A percentile compares a stretch with the other conserved stretches of the same genome.
Conservation (phyloP, 2,797 vertebrate species). For the Tokudaia muenninki region DNA sequence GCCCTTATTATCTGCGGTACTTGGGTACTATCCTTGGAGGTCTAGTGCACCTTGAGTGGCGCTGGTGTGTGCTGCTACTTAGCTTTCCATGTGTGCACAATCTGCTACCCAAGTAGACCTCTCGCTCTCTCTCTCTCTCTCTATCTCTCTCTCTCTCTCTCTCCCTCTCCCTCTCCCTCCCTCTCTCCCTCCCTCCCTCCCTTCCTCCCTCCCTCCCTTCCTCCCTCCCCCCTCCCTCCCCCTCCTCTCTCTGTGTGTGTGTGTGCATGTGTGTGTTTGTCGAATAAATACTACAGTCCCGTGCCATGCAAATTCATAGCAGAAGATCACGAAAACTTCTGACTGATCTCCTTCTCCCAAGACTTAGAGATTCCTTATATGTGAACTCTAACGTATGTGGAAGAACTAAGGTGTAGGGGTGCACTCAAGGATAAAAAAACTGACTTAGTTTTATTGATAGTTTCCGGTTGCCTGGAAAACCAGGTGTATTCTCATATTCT, state of each 20-base stretch:
- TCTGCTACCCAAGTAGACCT: constrained; percentile 23
- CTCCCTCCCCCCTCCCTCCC: too few relatives aligned
- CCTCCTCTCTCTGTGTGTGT: not conserved
- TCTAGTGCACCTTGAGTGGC: not conserved
- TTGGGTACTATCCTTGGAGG: not conserved
- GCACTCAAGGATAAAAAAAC: not conserved
- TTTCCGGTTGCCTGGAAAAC: not conserved
- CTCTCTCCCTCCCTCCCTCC: too few relatives aligned
- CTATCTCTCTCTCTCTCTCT: too few relatives aligned
- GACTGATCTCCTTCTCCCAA: not conserved
- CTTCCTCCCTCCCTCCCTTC: too few relatives aligned
- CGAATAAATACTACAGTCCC: constrained; percentile 16
- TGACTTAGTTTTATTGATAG: not conserved
- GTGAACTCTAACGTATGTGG: not conserved
- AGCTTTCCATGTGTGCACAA: constrained; percentile 52
- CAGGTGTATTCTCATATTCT: not conserved
- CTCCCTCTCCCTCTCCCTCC: too few relatives aligned
- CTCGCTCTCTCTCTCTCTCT: too few relatives aligned
- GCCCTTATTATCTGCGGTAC: not conserved
- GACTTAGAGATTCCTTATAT: not conserved
- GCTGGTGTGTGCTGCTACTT: not conserved
- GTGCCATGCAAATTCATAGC: not conserved
- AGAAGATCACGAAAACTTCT: constrained; percentile 30
- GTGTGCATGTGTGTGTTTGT: not conserved
- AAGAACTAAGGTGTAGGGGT: not conserved